Percentiles rank a stretch among this genome's conserved stretches.
Conservation (phyloP, 2,888 invertebrate species). For the Megalurothrips usitatus region DNA sequence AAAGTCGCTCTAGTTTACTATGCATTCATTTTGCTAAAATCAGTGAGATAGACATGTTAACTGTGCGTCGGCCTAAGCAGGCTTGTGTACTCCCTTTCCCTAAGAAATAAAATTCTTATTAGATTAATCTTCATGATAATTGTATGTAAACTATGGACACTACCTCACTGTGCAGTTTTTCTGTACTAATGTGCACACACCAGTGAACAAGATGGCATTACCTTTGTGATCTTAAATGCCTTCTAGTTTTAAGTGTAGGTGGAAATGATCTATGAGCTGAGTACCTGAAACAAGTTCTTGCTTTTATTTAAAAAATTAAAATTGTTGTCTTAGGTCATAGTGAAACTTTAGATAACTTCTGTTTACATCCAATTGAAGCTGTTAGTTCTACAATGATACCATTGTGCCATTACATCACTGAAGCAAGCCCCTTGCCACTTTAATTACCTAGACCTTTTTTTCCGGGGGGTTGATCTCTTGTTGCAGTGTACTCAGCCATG, state of each 20-base stretch:
- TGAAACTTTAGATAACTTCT: too few species aligned
- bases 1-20: slow-evolving; percentile 12
- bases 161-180: slow-evolving; percentile 8
- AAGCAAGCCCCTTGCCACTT: neutral
- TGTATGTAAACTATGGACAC: neutral
- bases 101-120: neutral
- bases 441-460: neutral
- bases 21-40: neutral
- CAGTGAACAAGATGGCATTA: slow-evolving; percentile 20
- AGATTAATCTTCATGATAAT: neutral
- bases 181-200: slow-evolving; percentile 16
- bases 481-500: neutral
- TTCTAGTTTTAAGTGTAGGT: slow-evolving; percentile 14
- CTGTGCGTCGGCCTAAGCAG: neutral
- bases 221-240: slow-evolving; percentile 2
- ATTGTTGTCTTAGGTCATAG: too few species aligned
- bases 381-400: neutral
- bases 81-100: neutral
- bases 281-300: neutral
- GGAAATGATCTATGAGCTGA: neutral
- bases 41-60: neutral
- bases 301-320: too few species aligned
- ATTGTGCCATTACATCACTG: neutral
- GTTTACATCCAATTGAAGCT: too few species aligned
- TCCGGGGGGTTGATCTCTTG: neutral